Base-by-base conservation (phyloP, 2,113 vertebrate species). In the Sorex fumeus region DNA sequence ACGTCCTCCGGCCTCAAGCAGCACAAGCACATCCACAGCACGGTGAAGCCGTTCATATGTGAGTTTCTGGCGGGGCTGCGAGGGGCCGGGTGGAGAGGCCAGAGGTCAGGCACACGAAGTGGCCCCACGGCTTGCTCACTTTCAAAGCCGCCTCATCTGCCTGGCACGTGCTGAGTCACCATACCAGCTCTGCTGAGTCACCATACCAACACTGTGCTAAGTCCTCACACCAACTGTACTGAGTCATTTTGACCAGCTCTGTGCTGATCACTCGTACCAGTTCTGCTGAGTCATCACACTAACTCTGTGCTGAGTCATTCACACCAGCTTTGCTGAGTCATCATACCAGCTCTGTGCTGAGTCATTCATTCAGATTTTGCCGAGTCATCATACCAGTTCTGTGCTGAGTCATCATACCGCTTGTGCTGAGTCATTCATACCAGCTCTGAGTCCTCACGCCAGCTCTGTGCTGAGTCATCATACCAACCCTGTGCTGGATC, bases 31-130 rank as follows among this genome's bases (percentile, higher is more conserved):
- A 99, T 99, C 96, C 99, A 99, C 98, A 99, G 99, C 97, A 99
- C 99, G 93, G 99, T 99, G 98, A 99, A 99, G 97, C 99, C 99
- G 95, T 99, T 99, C 98, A 99, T 99, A 98, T 99, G 99, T 99
- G 98, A 99, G 99, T 98, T 34, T 7, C 2, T 4, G 32, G 18
- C 2, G 19, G 66, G 8, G 30, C 66, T 10, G 12, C 21, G 19
- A 16, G 36, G 30, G 97, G 95, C 94, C 97, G 92, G 95, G 97
- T 94, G 72, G 23, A 76, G 64, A 18, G 40, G 40, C 40, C 40
- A 7, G 40, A 15, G 13, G 53, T 8, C 53, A 16, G 53, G 53
- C 53, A 15, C 53, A 4, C 53, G 40, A 40, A 4, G 40, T 40
- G 40, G 40, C 40, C 40, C 40, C 40, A n/a, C 7, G 40, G 40